Evolutionary conservation across 1,140 invertebrate genomes (phyloP), one percentile per base, ranked within the genome.

Genomic region (Listronotus oregonensis): DNA sequence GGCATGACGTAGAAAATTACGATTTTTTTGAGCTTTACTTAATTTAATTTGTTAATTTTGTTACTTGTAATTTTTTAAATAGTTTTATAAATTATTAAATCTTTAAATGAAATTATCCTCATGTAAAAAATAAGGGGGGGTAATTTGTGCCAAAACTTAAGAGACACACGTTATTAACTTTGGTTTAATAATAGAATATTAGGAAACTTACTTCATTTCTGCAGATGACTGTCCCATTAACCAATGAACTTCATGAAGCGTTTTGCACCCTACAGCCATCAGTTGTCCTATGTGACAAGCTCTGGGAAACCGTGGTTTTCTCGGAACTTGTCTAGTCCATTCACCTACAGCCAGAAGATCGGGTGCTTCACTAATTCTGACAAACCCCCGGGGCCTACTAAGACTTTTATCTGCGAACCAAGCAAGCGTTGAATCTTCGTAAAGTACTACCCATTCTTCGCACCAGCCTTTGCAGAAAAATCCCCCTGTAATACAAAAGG

Each of bases 391-490:
- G 5, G 82, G 80, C 10, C 80, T 77, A 17, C 69, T 67, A 8
- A 82, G 71, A n/a, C 80, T 80, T 64, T 83, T 83, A 71, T 89
- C 87, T 72, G 89, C 89, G 73, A 88, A 91, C 89, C 89, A 92
- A 7, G 89, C 87, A 77, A 92, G 83, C 12, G 88, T 89, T 5
- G 88, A 90, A 78, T 92, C 90, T 68, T 91, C 90, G 77, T 90
- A 91, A 7, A 92, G 79, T 31, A 91, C 89, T 43, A 90, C 86
- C 87, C 89, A 91, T 77, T 91, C 89, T 76, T 91, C 88, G 7
- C 87, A 82, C 90, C 90, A 92, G n/a, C 86, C 84, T 75, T 86
- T 89, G 79, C 88, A 90, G 56, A 91, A 82, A 64, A 90, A 83
- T 77, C 90, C 86, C 58, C 87, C 90, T 91, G 80, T 65, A 67